These are phyloP conservation scores for Arenaria interpres DNA, from an alignment of 2,113 vertebrate species.

Conservation along the genomic window DNA sequence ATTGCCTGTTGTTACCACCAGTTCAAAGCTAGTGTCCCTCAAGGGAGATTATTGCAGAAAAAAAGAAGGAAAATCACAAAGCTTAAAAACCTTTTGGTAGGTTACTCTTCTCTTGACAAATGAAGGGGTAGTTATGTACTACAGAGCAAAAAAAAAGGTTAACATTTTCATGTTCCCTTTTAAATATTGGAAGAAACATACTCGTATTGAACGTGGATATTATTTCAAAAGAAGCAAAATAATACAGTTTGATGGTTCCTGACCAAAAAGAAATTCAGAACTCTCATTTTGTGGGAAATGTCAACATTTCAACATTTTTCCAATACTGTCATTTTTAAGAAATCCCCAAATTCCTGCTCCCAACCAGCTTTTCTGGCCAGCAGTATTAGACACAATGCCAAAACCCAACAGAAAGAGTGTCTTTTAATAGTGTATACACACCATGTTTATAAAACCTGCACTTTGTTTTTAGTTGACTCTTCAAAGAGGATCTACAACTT, in stretches of 20 bases:
- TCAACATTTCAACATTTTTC: conserved; percentile 31
- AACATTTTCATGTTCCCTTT: background rate
- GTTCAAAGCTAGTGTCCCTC: background rate
- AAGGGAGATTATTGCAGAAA: background rate
- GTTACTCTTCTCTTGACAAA: background rate
- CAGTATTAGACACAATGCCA: background rate
- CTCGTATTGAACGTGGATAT: background rate
- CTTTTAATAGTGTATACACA: background rate
- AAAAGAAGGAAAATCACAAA: background rate
- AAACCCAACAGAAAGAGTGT: background rate
- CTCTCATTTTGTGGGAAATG: conserved; percentile 26
- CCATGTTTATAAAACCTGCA: background rate
- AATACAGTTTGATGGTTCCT: background rate
- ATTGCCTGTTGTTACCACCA: background rate
- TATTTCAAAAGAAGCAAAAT: background rate
- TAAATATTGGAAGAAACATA: background rate
- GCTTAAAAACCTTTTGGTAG: background rate
- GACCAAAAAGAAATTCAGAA: background rate
- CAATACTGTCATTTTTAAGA: conserved; percentile 27
- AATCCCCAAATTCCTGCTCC: conserved; percentile 38
- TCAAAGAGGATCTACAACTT: background rate
- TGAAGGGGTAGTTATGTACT: background rate
- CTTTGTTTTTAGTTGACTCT: background rate
- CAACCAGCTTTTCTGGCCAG: background rate
- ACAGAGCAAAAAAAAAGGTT: background rate